A percentile compares a stretch with the other conserved stretches of the same genome.
Evolutionary conservation across 2,888 invertebrate genomes (phyloP).

Genomic region (Lepeophtheirus nordmannii): DNA sequence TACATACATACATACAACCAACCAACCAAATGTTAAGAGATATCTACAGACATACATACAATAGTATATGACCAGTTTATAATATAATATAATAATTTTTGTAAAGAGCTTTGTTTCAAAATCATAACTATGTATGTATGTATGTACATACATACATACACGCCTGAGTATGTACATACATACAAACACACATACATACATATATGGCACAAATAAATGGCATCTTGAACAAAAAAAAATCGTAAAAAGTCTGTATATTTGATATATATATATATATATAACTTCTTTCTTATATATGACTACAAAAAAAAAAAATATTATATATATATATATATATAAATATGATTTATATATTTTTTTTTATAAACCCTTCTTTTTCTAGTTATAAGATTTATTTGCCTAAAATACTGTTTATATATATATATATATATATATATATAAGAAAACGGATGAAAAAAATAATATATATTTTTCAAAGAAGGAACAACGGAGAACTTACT

Average conservation of each 20-base stretch:
- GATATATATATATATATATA: neutral
- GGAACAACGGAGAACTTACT: too few species aligned
- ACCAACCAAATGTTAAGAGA: too few species aligned
- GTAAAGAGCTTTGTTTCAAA: too few species aligned
- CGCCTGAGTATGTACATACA: neutral
- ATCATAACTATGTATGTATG: too few species aligned
- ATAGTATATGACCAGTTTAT: too few species aligned
- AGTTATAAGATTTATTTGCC: neutral
- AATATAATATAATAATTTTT: too few species aligned
- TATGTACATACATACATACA: too few species aligned
- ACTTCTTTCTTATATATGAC: neutral
- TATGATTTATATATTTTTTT: slow-evolving; percentile 6
- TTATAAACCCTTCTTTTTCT: slow-evolving; percentile 5
- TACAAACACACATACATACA: neutral
- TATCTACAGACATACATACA: too few species aligned
- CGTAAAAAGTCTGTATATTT: neutral
- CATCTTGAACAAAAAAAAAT: slow-evolving; percentile 1
- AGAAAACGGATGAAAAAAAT: slow-evolving; percentile 3
- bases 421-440: neutral
- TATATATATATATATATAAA: neutral
- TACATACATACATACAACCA: too few species aligned
- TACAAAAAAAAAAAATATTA: slow-evolving; percentile 5
- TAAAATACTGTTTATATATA: neutral
- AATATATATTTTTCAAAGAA: neutral
- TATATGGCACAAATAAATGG: neutral